These are phyloP conservation scores for Semotilus atromaculatus DNA, from an alignment of 2,797 vertebrate species.

Conservation along the genomic window DNA sequence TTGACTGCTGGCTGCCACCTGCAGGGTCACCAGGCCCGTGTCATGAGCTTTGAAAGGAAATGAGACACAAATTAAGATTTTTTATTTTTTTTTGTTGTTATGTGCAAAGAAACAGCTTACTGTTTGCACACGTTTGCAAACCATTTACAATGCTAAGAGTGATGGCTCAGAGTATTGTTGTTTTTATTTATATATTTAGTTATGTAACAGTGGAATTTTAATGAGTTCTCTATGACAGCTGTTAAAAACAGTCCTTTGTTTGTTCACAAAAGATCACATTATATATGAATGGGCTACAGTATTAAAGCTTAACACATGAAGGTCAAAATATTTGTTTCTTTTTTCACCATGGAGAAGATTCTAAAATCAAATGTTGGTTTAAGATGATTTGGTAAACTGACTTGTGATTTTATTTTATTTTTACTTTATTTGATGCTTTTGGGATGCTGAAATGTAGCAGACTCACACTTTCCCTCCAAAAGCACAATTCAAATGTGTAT, in stretches of 20 bases:
- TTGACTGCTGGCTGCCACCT: slow-evolving; percentile 96
- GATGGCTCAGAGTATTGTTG: slow-evolving; percentile 5
- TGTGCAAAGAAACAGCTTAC: background rate
- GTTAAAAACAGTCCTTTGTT: slow-evolving; percentile 25
- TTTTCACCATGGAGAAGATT: background rate
- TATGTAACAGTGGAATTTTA: slow-evolving; percentile 8
- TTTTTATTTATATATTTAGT: slow-evolving; percentile 18
- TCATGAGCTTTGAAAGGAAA: slow-evolving; percentile 85
- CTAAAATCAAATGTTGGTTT: background rate
- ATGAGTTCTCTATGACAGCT: slow-evolving; percentile 35
- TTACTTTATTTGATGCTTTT: background rate
- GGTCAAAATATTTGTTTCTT: background rate
- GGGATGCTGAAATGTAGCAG: background rate
- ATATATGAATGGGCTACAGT: slow-evolving; percentile 11
- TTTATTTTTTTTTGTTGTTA: background rate
- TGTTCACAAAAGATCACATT: background rate
- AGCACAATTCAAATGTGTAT: background rate
- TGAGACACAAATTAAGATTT: background rate
- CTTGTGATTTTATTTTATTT: background rate
- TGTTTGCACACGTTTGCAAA: background rate
- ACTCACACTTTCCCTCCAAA: background rate
- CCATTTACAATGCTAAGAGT: background rate
- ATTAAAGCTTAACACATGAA: background rate
- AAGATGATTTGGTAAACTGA: background rate
- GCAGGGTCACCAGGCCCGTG: slow-evolving; percentile 96